Percentiles rank a stretch among this genome's conserved stretches.
Conservation (phyloP, 2,797 vertebrate species). For the Chrysocyon brachyurus region DNA sequence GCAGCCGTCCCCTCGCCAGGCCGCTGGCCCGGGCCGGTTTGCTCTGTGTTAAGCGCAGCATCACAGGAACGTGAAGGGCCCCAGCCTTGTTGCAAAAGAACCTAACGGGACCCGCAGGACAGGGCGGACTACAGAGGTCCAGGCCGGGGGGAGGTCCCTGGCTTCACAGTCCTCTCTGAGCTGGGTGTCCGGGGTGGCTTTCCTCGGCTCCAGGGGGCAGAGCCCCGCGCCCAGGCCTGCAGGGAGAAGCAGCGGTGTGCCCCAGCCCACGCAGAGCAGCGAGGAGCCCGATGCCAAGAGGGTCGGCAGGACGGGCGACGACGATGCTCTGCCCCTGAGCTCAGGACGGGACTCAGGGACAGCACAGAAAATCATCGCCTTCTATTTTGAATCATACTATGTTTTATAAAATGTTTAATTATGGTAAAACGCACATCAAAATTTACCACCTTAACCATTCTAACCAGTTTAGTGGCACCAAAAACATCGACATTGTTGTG, state of each 20-base stretch:
- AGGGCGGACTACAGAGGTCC: neutral
- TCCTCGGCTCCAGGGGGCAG: no score
- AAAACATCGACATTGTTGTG: no score
- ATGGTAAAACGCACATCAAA: neutral
- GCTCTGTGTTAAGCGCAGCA: neutral
- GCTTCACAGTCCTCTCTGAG: neutral
- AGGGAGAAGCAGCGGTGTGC: neutral
- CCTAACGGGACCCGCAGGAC: neutral
- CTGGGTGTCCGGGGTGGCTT: neutral
- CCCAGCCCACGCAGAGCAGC: fast-evolving
- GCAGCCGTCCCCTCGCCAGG: fast-evolving
- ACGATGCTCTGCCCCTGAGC: fast-evolving
- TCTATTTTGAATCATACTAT: neutral
- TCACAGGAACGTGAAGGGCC: neutral
- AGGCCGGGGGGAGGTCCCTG: neutral
- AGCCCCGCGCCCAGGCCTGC: neutral
- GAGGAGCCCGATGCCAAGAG: no score
- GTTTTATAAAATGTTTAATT: no score
- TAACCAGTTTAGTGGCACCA: neutral
- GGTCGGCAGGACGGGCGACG: fast-evolving
- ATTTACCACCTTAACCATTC: no score
- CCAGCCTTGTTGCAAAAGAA: neutral
- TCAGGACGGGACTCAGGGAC: neutral
- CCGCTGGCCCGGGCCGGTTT: fast-evolving
- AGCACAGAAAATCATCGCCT: neutral